Evolutionary conservation across 1,140 invertebrate genomes (phyloP).

Genomic region (Cydia strobilella): DNA sequence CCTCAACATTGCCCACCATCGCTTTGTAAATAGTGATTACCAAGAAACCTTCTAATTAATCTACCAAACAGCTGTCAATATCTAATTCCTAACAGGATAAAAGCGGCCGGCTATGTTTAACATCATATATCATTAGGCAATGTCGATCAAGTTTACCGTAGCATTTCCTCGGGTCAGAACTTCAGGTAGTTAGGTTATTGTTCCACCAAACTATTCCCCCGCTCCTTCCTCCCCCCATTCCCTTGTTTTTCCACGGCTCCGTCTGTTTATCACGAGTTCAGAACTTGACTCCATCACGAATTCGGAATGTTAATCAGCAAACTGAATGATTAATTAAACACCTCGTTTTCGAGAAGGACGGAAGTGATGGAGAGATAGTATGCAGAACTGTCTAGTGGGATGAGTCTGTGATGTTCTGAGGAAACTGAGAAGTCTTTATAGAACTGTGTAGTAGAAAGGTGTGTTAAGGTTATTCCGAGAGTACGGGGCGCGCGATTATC

Average conservation of each 20-base stretch:
- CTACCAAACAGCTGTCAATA: no score
- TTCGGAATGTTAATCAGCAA: conserved; percentile 33
- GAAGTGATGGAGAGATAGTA: background rate
- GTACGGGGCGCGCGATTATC: no score
- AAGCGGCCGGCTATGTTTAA: background rate
- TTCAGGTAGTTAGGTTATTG: conserved; percentile 13
- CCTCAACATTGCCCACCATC: no score
- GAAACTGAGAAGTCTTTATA: no score
- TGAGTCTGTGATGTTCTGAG: background rate
- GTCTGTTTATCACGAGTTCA: conserved; percentile 21
- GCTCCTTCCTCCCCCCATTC: no score
- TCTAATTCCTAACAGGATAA: no score
- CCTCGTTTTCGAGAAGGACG: background rate
- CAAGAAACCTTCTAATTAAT: no score
- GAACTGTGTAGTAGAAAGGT: no score
- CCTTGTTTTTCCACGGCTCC: conserved; percentile 20
- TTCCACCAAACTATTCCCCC: conserved; percentile 19
- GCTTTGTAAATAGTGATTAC: no score
- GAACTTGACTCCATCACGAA: conserved; percentile 32
- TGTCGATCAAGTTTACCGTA: no score
- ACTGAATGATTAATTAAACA: conserved; percentile 35
- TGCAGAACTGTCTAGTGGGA: background rate
- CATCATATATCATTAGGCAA: background rate
- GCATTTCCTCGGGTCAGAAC: no score
- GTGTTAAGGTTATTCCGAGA: no score